Conservation (phyloP, 92 coral and sea anemone species). For the Porites evermanni region DNA sequence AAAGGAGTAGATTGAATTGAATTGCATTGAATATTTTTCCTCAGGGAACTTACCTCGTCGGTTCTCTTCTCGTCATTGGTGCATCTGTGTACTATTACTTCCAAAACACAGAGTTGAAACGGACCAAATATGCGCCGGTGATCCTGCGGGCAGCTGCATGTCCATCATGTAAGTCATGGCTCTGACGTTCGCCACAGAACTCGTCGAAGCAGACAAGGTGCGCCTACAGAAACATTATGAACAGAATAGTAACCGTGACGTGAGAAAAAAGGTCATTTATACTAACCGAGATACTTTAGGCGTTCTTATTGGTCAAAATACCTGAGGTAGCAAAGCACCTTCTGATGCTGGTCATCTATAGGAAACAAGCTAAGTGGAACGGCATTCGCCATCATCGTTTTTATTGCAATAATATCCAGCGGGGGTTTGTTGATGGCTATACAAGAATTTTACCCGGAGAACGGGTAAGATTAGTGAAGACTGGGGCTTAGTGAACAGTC, state of each 20-base stretch:
- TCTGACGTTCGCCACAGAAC: conserved; percentile 2
- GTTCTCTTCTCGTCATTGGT: background rate
- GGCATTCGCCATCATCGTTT: background rate
- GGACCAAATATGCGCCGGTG: conserved; percentile 6
- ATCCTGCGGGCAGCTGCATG: background rate
- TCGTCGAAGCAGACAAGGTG: conserved; percentile 4
- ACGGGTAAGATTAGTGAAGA: background rate
- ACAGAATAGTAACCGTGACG: too few relatives aligned
- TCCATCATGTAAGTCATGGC: conserved; percentile 16
- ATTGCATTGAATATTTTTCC: too few relatives aligned
- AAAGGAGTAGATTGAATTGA: too few relatives aligned
- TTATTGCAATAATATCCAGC: background rate
- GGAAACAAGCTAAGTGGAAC: background rate
- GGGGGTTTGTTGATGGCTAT: background rate
- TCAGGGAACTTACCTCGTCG: conserved; percentile 5
- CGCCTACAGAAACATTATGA: background rate
- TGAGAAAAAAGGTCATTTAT: too few relatives aligned
- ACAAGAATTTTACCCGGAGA: background rate
- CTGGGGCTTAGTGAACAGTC: background rate
- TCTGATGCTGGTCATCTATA: background rate
- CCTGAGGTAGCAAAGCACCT: too few relatives aligned
- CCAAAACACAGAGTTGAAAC: background rate
- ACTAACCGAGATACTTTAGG: too few relatives aligned
- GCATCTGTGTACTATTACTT: background rate
- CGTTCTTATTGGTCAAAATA: too few relatives aligned